Base-by-base conservation (phyloP, 1,140 invertebrate species). In the Papilio machaon region DNA sequence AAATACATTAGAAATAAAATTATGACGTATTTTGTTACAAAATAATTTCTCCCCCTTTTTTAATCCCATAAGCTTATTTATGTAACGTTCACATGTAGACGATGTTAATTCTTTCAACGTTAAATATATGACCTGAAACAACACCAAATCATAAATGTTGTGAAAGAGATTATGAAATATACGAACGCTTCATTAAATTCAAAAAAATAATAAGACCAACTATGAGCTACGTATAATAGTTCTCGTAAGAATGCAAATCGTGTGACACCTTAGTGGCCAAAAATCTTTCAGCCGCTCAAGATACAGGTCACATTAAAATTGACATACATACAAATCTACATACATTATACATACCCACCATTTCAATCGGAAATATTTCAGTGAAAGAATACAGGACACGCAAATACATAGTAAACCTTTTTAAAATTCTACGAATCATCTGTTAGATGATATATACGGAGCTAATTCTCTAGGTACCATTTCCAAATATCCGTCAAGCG, bases 81-180 rank as follows among this genome's bases (percentile, higher is more conserved):
- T 49, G 46, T 43, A 46, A 47, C 46, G 19, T 75, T 75, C 47
- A 23, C 43, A 11, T 49, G 46, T 49, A 11, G 19, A 23, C 47
- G 17, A 75, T 19, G 73, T 75, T 75, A 75, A 75, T 75, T 75
- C 47, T 23, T 11, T 23, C 19, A 47, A 46, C n/a, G 47, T n/a
- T n/a, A 46, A 75, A 75, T 23, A 73, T 73, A 30, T 47, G 11
- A 17, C 17, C 15, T 75, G 73, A 75, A 30, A 10, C n/a, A 30
- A 49, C n/a, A 58, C 17, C 54, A n/a, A 15, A 58, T 58, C 54
- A 58, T 58, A 58, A n/a, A 17, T 58, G 54, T 58, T 5, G 5
- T n/a, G 17, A n/a, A n/a, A 58, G 2, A 58, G 2, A 58, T 58
- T n/a, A 58, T n/a, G 17, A 30, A 30, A 30, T 30, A 2, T 30